Conservation (phyloP, 2,113 vertebrate genomes). For the Odontesthes bonariensis region DNA sequence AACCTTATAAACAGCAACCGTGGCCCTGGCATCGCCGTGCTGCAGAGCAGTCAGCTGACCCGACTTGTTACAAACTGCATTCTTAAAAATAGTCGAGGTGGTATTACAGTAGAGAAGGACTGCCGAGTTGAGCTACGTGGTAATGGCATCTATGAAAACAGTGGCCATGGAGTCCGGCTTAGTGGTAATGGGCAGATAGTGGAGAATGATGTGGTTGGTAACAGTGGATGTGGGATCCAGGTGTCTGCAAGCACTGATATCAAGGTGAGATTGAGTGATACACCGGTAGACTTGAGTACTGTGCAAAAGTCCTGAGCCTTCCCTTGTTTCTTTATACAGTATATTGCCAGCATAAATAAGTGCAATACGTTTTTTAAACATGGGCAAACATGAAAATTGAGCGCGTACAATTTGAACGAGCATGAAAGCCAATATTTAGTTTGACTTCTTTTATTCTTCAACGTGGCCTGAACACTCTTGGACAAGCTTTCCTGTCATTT, state of each 20-base stretch:
- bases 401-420: too few species aligned
- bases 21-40: slow-evolving; percentile 84
- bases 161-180: slow-evolving; percentile 85
- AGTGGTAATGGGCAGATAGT: slow-evolving; percentile 85
- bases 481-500: too few species aligned
- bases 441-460: too few species aligned
- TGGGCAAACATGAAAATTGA: too few species aligned
- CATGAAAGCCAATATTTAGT: too few species aligned
- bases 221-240: slow-evolving; percentile 86
- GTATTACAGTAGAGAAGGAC: slow-evolving; percentile 86
- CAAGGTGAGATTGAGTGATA: slow-evolving; percentile 80
- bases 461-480: too few species aligned
- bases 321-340: too few species aligned
- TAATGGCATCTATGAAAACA: slow-evolving; percentile 91
- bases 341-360: too few species aligned
- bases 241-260: slow-evolving; percentile 85
- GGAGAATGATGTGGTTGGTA: slow-evolving; percentile 92
- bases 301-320: too few species aligned
- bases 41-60: slow-evolving; percentile 90
- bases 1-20: slow-evolving; percentile 88
- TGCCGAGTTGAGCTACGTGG: slow-evolving; percentile 89
- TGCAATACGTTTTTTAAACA: too few species aligned
- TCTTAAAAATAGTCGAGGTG: slow-evolving; percentile 84
- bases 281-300: too few species aligned
- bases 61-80: slow-evolving; percentile 89